These are phyloP conservation scores for Lochmaea crataegi DNA, from an alignment of 2,888 invertebrate species.

Conservation along the genomic window DNA sequence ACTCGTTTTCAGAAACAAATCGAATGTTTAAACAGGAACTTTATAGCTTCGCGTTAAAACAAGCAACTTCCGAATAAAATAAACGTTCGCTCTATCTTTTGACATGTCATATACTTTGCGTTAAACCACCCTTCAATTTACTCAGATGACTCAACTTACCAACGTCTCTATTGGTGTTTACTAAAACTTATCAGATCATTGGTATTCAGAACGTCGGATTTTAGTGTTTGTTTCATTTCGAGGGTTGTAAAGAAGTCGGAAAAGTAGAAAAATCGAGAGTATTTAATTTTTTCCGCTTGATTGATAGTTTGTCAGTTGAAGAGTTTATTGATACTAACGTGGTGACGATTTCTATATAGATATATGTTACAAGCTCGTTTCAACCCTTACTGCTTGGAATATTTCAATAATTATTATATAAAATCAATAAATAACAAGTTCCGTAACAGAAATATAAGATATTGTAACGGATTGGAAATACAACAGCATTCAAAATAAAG, in stretches of 20 bases:
- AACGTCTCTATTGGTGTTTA: slow-evolving; percentile 18
- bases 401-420: too few relatives aligned
- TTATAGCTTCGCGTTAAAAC: too few relatives aligned
- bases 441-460: too few relatives aligned
- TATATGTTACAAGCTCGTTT: too few relatives aligned
- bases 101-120: not conserved
- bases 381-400: too few relatives aligned
- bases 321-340: slow-evolving; percentile 2
- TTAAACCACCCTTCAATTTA: not conserved
- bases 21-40: too few relatives aligned
- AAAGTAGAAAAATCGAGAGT: slow-evolving; percentile 6
- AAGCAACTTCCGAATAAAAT: not conserved
- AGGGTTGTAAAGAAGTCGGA: slow-evolving; percentile 12
- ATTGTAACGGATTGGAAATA: too few relatives aligned
- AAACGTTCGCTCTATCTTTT: not conserved
- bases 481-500: too few relatives aligned
- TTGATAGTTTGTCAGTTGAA: slow-evolving; percentile 12
- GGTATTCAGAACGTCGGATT: slow-evolving; percentile 28
- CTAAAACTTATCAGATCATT: slow-evolving; percentile 33
- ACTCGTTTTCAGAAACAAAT: too few relatives aligned
- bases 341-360: not conserved
- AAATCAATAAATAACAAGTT: too few relatives aligned
- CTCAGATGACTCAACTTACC: not conserved
- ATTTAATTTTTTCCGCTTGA: slow-evolving; percentile 16
- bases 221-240: slow-evolving; percentile 19